These are phyloP conservation scores for Osmerus mordax DNA, from an alignment of 2,113 vertebrate genomes.

Conservation along the genomic window DNA sequence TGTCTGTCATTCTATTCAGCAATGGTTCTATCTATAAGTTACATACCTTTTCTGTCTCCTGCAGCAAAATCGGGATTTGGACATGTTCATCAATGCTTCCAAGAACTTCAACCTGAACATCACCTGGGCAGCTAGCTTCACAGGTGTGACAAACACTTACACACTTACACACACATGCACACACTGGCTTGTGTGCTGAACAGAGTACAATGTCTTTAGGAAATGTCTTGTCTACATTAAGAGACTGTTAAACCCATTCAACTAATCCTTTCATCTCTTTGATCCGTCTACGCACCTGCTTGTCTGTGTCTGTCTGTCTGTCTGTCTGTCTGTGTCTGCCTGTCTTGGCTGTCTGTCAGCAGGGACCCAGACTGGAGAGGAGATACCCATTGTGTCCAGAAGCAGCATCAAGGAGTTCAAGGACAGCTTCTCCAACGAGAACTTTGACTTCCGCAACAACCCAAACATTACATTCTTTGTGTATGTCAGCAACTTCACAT, in stretches of 20 bases:
- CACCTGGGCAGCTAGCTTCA: slow-evolving; percentile 94
- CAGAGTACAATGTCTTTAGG: neutral
- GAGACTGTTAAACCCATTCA: too few species aligned
- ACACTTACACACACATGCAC: neutral
- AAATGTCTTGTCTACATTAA: neutral
- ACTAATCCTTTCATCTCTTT: too few species aligned
- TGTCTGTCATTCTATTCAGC: neutral
- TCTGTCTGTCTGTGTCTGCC: neutral
- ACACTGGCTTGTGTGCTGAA: neutral
- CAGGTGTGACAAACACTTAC: slow-evolving; percentile 71
- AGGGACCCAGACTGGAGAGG: slow-evolving; percentile 93
- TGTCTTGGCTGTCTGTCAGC: slow-evolving; percentile 64
- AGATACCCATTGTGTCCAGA: slow-evolving; percentile 89
- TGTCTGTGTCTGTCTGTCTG: too few species aligned
- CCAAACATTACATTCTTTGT: slow-evolving; percentile 98
- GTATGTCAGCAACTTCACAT: slow-evolving; percentile 98
- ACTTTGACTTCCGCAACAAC: slow-evolving; percentile 97
- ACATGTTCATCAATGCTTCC: slow-evolving; percentile 98
- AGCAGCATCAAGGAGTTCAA: slow-evolving; percentile 96
- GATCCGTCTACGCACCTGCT: too few species aligned
- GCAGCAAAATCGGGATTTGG: slow-evolving; percentile 94
- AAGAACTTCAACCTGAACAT: slow-evolving; percentile 99
- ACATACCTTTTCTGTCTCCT: slow-evolving; percentile 7
- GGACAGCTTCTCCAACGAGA: slow-evolving; percentile 97
- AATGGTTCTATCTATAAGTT: neutral